Conservation (phyloP, 1,140 invertebrate genomes). For the Frieseomelitta varia region DNA sequence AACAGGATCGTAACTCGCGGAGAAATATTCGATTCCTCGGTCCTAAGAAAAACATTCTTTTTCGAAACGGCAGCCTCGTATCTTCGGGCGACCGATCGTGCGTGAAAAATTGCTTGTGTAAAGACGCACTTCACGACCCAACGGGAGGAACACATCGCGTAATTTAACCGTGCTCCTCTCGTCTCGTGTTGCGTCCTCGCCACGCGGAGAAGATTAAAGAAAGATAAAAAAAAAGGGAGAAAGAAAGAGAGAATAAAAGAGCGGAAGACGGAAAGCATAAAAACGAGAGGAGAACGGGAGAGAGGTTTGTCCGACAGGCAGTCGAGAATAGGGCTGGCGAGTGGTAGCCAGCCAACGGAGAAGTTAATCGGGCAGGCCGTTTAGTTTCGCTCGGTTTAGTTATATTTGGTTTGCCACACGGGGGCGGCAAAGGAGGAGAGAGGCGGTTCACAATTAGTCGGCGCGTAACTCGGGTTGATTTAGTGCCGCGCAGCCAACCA, state of each 20-base stretch:
- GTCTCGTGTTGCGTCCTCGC: conserved; percentile 11
- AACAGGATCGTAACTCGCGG: not conserved
- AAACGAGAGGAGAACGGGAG: not conserved
- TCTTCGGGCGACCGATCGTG: not conserved
- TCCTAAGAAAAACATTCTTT: not conserved
- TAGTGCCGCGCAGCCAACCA: conserved; percentile 67
- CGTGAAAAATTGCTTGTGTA: not conserved
- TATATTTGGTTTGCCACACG: conserved; percentile 78
- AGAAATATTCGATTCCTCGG: not conserved
- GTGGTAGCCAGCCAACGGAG: conserved; percentile 27
- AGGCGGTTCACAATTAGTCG: conserved; percentile 80
- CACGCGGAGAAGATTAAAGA: not conserved
- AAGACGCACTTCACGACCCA: not conserved
- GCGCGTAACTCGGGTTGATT: conserved; percentile 80
- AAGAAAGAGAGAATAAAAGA: not conserved
- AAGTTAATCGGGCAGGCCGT: conserved; percentile 77
- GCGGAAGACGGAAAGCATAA: not conserved
- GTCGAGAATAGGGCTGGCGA: conserved; percentile 37
- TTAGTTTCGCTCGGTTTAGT: conserved; percentile 78
- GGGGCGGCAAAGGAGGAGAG: conserved; percentile 65
- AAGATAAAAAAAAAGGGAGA: not conserved
- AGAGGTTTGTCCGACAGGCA: too few relatives aligned
- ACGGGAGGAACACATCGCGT: not conserved
- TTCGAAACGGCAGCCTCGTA: not conserved
- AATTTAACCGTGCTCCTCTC: not conserved